phyloP scores from a whole-genome alignment of 2,888 invertebrate species.

The Lapara coniferarum region DNA sequence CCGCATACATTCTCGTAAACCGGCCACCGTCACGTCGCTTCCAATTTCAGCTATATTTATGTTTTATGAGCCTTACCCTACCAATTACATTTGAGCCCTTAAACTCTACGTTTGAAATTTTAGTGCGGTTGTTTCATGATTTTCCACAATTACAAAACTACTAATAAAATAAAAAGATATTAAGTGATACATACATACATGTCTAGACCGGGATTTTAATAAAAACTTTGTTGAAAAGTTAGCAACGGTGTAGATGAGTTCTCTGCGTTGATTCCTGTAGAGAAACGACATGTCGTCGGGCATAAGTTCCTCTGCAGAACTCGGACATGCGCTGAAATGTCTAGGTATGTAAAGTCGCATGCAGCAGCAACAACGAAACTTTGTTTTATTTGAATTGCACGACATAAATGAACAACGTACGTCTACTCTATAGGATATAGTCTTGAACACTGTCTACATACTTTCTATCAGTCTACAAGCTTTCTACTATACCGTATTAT shows the following conservation, averaged over 20 bases:
- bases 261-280: constrained; percentile 13
- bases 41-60: constrained; percentile 36
- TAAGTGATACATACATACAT: not conserved
- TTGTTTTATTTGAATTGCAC: constrained; percentile 55
- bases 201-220: not conserved
- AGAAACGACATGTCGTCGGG: constrained; percentile 10
- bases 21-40: constrained; percentile 30
- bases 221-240: constrained; percentile 4
- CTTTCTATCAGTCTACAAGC: constrained; percentile 39
- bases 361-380: constrained; percentile 50
- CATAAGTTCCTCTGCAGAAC: constrained; percentile 43
- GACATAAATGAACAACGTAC: constrained; percentile 49
- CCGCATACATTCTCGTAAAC: constrained; percentile 37
- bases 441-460: constrained; percentile 43
- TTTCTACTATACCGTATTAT: not conserved
- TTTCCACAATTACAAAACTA: constrained; percentile 3
- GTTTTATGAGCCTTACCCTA: constrained; percentile 37
- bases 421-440: constrained; percentile 40
- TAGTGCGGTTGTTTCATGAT: not conserved
- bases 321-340: constrained; percentile 45
- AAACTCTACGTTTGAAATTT: constrained; percentile 31
- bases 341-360: constrained; percentile 48
- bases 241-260: constrained; percentile 15
- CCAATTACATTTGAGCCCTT: constrained; percentile 42
- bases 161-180: not conserved